Base-by-base conservation (phyloP, 2,888 invertebrate genomes). In the Parnassius orleans region DNA sequence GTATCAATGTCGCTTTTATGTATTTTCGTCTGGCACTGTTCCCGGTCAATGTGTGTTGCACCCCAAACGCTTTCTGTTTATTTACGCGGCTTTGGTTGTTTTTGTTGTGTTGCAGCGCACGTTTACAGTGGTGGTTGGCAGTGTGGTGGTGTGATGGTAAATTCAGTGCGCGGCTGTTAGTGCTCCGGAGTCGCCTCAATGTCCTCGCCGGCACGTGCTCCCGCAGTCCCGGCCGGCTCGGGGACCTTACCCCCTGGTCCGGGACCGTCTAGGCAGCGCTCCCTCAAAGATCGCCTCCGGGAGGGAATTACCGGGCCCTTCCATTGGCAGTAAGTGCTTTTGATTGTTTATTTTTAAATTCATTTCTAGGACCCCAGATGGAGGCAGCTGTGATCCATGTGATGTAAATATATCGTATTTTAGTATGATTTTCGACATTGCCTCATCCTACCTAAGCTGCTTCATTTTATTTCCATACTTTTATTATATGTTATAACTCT, bases 231-330 rank as follows among this genome's bases (percentile, higher is more conserved):
- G 73, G 81, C 91, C 67, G 91, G 92, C 69, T 88, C 90, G 70
- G 91, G 85, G 74, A 77, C 81, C 78, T 78, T 91, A 72, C 90
- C 91, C 61, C 85, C 89, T 19, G 90, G 90, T 43, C 90, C 90
- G 10, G 92, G 88, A 12, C 95, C 95, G 63, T 93, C 95, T 65
- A 92, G 96, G 63, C 96, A 96, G 78, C 93, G 96, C 67, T 96
- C 96, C 59, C 92, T 96, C 74, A 95, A 95, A 84, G 96, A 96
- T 83, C 93, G 96, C 62, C 94, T 96, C 59, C 93, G 95, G 81
- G 96, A 96, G 69, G 96, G 96, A 77, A 95, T 96, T 79, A 94
- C 95, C 57, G 95, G 95, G 84, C 95, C 95, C 76, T 95, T 96
- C 82, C 93, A 94, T 77, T 96, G 95, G 95, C 95, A 95, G 96